Base-by-base conservation (phyloP, 2,888 invertebrate genomes). In the Biston stratarius region DNA sequence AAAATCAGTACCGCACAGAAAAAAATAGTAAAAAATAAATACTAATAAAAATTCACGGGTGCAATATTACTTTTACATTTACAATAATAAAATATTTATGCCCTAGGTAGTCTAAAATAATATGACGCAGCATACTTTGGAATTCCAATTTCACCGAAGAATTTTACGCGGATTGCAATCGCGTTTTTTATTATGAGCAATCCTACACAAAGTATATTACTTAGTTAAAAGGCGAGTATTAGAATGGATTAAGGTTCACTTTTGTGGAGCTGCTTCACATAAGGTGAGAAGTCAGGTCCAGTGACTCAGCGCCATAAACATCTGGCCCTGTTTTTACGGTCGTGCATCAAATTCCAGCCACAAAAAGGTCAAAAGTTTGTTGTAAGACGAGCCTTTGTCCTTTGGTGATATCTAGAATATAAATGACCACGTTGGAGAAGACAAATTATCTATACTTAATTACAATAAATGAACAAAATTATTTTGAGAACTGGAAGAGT, bases 251-350 rank as follows among this genome's bases (percentile, higher is more conserved):
- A 69, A 63, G 64, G 71, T 67, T 64, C 42, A 63, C 40, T 66
- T 65, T 67, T 5, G 45, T 0, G 33, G 24, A 42, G 55, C 55
- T 33, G 8, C 8, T 45, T 45, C 10, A 61, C 56, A 68, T 64
- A 64, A 76, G 77, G 75, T 76, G 68, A 72, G 77, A 74, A 73
- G 73, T 74, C 75, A 76, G 73, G 68, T 60, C 75, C 78, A 76
- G 81, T 91, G 90, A 91, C 77, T 91, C 88, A 89, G 88, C 90
- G 81, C 73, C 83, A 81, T 83, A 85, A 85, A 83, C 87, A 90
- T 85, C 87, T 90, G 89, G 83, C 74, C 77, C 78, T 74, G 71
- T 81, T 86, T 83, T 84, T 84, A 83, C 74, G 79, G 81, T 76
- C 81, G 78, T 83, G 84, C 81, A 80, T 83, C 81, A 79, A 81